Evolutionary conservation across 1,140 invertebrate species (phyloP), one percentile per base, ranked within the genome.

Genomic region (Paracyclopina nana): DNA sequence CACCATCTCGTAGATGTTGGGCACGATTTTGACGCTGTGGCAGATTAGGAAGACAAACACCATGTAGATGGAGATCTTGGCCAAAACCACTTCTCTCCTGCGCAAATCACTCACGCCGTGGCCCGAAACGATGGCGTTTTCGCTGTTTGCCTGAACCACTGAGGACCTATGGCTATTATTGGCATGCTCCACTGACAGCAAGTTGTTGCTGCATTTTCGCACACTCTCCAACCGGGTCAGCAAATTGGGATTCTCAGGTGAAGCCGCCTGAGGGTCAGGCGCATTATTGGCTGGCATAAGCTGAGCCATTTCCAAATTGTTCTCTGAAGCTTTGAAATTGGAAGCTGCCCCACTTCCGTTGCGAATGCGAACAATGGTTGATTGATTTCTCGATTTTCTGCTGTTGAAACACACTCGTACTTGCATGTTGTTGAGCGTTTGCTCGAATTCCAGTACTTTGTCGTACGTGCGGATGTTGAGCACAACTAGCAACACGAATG

Each of bases 11-110:
- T 28, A 48, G 3, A 28, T 26, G 45, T 48, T 48, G 3, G 29
- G 29, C 12, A 48, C 18, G 25, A 48, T 8, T 6, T 28, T 22
- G 2, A 29, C 45, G 25, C 45, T 29, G 30, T 48, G 45, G 22
- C 45, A 48, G 14, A 48, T 12, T 29, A 48, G 29, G 22, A 48
- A 48, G 9, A 48, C 45, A 27, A 48, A 48, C 27, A 27, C 27
- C 24, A 48, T 48, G 24, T 48, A 48, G 5, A 48, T 28, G 3
- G 45, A 48, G 1, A 48, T 48, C 18, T 48, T 48, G 45, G 45
- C 45, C 14, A 48, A 30, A 3, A 48, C 22, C 6, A 48, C 45
- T 14, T 48, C 45, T 48, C 45, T 11, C n/a, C 22, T 22, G n/a
- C 45, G 6, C 8, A 6, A n/a, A 2, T 38, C 34, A 16, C 34